A percentile compares a stretch with the other conserved stretches of the same genome.
Evolutionary conservation across 2,113 vertebrate genomes (phyloP).

Genomic region (Lucifuga dentata): DNA sequence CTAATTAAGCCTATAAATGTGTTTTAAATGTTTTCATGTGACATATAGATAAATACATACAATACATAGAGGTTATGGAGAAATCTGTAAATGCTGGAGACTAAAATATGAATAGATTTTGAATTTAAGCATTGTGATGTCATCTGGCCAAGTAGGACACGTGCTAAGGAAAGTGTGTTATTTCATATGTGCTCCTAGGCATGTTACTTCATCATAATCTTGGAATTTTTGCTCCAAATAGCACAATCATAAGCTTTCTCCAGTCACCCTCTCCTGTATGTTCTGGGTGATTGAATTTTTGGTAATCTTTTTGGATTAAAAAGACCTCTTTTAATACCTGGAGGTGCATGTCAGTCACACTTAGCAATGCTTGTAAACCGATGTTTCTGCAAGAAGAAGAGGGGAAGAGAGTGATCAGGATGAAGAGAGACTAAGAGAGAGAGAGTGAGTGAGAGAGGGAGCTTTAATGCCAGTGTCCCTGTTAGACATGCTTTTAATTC

Average conservation of each 20-base stretch:
- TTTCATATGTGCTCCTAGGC: slow-evolving; percentile 28
- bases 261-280: slow-evolving; percentile 46
- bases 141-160: slow-evolving; percentile 20
- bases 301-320: slow-evolving; percentile 73
- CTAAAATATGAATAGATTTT: too few species aligned
- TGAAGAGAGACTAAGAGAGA: slow-evolving; percentile 36
- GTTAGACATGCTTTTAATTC: slow-evolving; percentile 87
- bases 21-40: too few species aligned
- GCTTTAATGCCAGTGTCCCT: slow-evolving; percentile 81
- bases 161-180: slow-evolving; percentile 10
- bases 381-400: slow-evolving; percentile 56
- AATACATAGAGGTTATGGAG: too few species aligned
- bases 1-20: too few species aligned
- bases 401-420: slow-evolving; percentile 41
- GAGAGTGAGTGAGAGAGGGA: slow-evolving; percentile 39
- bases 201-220: slow-evolving; percentile 46
- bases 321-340: slow-evolving; percentile 62
- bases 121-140: too few species aligned
- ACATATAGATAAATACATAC: too few species aligned
- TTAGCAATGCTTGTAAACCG: slow-evolving; percentile 68
- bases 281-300: slow-evolving; percentile 64
- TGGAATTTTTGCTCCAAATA: slow-evolving; percentile 53
- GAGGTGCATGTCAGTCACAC: slow-evolving; percentile 64
- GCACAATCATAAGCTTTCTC: slow-evolving; percentile 58
- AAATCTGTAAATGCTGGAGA: too few species aligned